phyloP scores from a whole-genome alignment of 2,113 vertebrate genomes.

The Eptesicus fuscus region DNA sequence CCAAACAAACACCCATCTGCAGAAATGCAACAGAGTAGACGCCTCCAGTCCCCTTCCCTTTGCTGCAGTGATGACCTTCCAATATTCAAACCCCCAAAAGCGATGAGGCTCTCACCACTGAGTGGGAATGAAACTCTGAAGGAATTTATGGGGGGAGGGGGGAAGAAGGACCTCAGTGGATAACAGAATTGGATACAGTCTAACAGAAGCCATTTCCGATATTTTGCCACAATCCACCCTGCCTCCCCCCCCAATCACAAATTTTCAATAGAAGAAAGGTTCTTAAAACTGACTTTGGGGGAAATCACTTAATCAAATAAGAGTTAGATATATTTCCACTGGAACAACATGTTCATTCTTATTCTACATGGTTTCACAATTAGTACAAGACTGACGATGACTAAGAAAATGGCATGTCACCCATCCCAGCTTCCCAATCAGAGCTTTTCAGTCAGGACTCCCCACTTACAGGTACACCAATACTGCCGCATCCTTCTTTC shows the following conservation, averaged over 20 bases:
- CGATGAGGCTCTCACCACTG: neutral
- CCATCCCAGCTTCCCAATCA: too few relatives aligned
- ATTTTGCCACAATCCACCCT: neutral
- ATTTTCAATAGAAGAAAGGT: neutral
- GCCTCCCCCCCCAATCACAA: neutral
- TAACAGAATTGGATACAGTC: neutral
- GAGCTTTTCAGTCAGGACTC: neutral
- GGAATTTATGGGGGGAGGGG: neutral
- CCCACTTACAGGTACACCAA: neutral
- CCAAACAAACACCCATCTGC: neutral
- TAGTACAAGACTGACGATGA: neutral
- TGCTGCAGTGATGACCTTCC: neutral
- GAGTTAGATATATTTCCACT: neutral
- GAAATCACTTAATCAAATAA: neutral
- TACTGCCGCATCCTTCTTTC: neutral
- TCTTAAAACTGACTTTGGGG: neutral
- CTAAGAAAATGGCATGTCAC: neutral
- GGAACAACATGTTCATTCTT: neutral
- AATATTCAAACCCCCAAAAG: neutral
- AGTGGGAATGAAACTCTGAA: neutral
- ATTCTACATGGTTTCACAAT: neutral
- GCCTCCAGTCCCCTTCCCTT: neutral
- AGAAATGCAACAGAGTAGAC: neutral
- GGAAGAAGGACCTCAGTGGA: fast-evolving
- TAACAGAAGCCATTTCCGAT: neutral